Evolutionary conservation across 2,113 vertebrate genomes (phyloP).

Genomic region (Grammomys surdaster): DNA sequence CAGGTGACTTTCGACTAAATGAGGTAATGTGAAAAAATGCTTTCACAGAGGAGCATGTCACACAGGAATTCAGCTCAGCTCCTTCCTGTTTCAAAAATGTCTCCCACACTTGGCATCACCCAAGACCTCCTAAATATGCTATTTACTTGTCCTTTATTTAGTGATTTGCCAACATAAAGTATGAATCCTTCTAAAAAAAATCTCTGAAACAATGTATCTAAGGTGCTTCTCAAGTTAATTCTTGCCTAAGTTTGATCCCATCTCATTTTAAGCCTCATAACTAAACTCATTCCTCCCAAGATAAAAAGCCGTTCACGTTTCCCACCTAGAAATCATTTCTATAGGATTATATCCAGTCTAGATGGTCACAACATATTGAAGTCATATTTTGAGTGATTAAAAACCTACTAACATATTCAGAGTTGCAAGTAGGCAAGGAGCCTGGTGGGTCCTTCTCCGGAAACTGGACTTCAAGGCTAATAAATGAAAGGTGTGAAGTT

Average conservation of each 20-base stretch:
- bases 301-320: background rate
- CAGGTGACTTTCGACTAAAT: fast-evolving
- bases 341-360: background rate
- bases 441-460: background rate
- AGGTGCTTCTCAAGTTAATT: background rate
- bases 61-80: background rate
- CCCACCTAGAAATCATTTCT: background rate
- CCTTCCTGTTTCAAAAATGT: background rate
- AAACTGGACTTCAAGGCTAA: background rate
- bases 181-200: background rate
- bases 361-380: background rate
- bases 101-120: background rate
- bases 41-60: background rate
- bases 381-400: background rate
- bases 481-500: slow-evolving; percentile 62
- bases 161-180: background rate
- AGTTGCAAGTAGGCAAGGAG: background rate
- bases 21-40: background rate
- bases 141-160: no score
- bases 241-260: background rate
- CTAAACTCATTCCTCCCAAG: background rate
- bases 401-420: background rate
- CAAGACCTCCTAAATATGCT: background rate
- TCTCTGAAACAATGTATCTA: fast-evolving
- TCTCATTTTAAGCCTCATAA: background rate